phyloP scores from a whole-genome alignment of 1,140 invertebrate genomes.

The Apocrypta bakeri region DNA sequence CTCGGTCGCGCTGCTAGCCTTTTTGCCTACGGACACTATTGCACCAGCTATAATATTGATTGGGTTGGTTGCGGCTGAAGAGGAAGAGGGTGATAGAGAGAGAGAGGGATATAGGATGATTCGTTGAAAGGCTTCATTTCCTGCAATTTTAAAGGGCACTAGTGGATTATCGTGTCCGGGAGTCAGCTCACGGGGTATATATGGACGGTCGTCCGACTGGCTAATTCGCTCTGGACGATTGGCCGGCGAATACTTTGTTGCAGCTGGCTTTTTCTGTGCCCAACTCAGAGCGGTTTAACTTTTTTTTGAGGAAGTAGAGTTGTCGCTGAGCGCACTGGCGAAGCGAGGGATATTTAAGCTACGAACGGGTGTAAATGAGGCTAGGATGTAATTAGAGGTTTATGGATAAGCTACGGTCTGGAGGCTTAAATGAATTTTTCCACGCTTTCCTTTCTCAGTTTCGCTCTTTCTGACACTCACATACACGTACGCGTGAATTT shows the following conservation, averaged over 20 bases:
- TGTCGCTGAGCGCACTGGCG: neutral
- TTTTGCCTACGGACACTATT: neutral
- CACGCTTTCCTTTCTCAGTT: neutral
- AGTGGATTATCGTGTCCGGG: slow-evolving; percentile 45
- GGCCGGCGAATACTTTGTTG: slow-evolving; percentile 17
- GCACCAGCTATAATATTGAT: slow-evolving; percentile 13
- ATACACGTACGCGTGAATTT: neutral
- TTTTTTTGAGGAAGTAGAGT: neutral
- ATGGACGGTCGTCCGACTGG: neutral
- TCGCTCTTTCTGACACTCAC: neutral
- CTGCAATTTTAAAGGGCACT: slow-evolving; percentile 50
- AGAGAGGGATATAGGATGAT: slow-evolving; percentile 4
- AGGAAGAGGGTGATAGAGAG: neutral
- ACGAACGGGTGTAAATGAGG: neutral
- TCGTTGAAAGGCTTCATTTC: slow-evolving; percentile 50
- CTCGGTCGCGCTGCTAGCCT: slow-evolving; percentile 9
- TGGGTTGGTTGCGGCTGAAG: neutral
- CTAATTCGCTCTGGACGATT: slow-evolving; percentile 13
- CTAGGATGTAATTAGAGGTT: neutral
- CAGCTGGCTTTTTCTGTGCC: neutral
- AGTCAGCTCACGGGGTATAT: too few relatives aligned
- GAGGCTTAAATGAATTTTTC: neutral
- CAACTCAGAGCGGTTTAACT: neutral
- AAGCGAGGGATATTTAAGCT: neutral
- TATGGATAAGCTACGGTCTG: neutral